phyloP scores from a whole-genome alignment of 2,888 invertebrate species.

The Teleogryllus oceanicus region DNA sequence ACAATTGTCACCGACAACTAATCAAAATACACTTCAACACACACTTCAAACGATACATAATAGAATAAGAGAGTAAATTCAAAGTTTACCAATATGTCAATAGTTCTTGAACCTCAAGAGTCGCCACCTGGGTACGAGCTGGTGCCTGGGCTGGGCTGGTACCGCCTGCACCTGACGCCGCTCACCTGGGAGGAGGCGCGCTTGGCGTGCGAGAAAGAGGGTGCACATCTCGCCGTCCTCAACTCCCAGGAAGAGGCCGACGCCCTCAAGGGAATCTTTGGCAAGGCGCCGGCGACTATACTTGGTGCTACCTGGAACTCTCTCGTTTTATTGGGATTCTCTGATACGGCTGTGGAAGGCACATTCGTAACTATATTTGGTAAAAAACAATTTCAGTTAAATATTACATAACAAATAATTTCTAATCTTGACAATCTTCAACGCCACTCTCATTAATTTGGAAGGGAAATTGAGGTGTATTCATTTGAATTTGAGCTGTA shows the following conservation, averaged over 20 bases:
- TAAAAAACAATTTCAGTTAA: neutral
- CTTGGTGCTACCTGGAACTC: neutral
- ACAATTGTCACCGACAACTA: no score
- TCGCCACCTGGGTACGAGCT: neutral
- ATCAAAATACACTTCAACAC: no score
- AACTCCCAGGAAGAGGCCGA: conserved; percentile 12
- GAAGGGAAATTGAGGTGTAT: no score
- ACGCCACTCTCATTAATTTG: no score
- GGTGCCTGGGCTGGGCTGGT: neutral
- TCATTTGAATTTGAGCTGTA: no score
- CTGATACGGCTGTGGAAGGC: neutral
- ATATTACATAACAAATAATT: no score
- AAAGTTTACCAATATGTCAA: no score
- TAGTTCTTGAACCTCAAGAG: no score
- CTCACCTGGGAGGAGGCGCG: neutral
- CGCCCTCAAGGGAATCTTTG: neutral
- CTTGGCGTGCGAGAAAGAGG: neutral
- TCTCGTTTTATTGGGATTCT: neutral
- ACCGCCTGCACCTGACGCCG: conserved; percentile 2
- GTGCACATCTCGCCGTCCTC: neutral
- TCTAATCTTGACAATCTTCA: no score
- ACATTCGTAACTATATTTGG: neutral
- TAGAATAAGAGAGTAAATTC: no score
- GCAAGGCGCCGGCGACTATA: neutral
- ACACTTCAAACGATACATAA: no score